Base-by-base conservation (phyloP, 2,113 vertebrate genomes). In the Zosterops pallidus region DNA sequence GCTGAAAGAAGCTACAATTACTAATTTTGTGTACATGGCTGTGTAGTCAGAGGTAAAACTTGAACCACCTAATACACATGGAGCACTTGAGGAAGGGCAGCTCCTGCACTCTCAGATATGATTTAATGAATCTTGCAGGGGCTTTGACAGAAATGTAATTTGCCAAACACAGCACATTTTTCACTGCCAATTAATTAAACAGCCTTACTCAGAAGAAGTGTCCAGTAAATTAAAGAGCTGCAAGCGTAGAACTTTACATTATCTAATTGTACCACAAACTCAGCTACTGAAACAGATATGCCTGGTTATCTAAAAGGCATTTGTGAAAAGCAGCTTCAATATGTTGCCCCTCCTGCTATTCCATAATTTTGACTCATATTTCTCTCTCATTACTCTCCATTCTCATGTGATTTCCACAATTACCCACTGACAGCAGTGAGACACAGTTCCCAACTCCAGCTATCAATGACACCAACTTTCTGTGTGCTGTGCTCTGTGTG, bases 141-240 rank as follows among this genome's bases (percentile, higher is more conserved):
- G 56, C 42, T 96, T 86, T 94, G 94, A 96, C 90, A 96, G 78
- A 95, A 94, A 96, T 79, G 91, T 93, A 96, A 83, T 96, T 96
- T 94, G 87, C 95, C 87, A 96, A 96, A 97, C 94, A 93, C 76
- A 91, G 92, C 82, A 74, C 53, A 75, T 96, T 97, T 96, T 97
- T 94, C 93, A 94, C 89, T 94, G 80, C 89, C 93, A 97, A 94
- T 97, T 97, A 96, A 97, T 96, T 96, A 95, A 90, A 83, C 78
- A 91, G 72, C 72, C 70, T 92, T 80, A 64, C 72, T 64, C 53
- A 96, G 87, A 87, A 95, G 79, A 71, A 90, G 62, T 75, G 71
- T 85, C 82, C 94, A 93, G 64, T 95, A 97, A 97, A 97, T 97
- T 93, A 95, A 96, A 93, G 78, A 96, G 78, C 65, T 67, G 39